A percentile compares a stretch with the other conserved stretches of the same genome.
These are phyloP conservation scores for Pogonomyrmex barbatus DNA, from an alignment of 1,140 invertebrate genomes.

Conservation along the genomic window DNA sequence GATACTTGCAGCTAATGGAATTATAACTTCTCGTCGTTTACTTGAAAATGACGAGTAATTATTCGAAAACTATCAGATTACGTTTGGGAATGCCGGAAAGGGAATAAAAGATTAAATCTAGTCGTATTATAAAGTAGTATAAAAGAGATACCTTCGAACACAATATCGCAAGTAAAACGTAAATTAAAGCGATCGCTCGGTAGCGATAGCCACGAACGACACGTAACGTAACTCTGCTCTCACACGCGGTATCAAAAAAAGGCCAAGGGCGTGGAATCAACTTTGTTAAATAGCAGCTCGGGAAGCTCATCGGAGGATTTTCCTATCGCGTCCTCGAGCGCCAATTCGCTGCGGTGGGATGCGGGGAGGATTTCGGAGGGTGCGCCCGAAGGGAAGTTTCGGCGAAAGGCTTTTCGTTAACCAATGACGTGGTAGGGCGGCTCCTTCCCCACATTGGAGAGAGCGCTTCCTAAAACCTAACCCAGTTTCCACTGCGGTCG, in stretches of 20 bases:
- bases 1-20: constrained; percentile 16
- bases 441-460: constrained; percentile 34
- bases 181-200: constrained; percentile 19
- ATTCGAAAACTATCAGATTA: neutral
- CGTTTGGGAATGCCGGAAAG: neutral
- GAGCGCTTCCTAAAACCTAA: constrained; percentile 73
- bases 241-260: constrained; percentile 20
- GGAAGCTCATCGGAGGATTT: constrained; percentile 10
- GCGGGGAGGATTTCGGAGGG: constrained; percentile 46
- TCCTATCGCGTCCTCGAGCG: constrained; percentile 27
- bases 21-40: neutral
- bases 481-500: constrained; percentile 75
- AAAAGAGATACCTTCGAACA: constrained; percentile 8
- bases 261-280: constrained; percentile 42
- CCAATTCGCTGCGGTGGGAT: constrained; percentile 46
- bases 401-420: constrained; percentile 72
- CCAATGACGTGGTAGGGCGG: constrained; percentile 63
- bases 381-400: constrained; percentile 57
- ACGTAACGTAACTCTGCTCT: neutral
- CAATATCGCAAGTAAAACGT: neutral
- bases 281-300: constrained; percentile 38
- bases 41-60: neutral
- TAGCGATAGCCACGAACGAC: constrained; percentile 15
- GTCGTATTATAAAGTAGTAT: neutral
- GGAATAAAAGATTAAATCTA: neutral